A percentile compares a stretch with the other conserved stretches of the same genome.
Conservation (phyloP, 2,113 vertebrate genomes). For the Microcebus lehilahytsara region DNA sequence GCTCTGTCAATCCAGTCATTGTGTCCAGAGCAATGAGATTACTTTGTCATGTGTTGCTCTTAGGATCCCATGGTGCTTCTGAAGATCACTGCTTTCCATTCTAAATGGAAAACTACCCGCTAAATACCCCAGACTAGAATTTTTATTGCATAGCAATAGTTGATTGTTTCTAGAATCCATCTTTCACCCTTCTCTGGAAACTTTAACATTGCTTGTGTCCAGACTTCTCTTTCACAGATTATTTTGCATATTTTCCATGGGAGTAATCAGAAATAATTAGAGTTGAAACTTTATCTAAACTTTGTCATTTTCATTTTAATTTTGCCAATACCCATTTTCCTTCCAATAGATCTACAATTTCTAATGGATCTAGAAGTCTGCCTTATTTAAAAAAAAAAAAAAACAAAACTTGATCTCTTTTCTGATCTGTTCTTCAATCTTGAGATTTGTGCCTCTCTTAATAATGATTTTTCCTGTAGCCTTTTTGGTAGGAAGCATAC, state of each 20-base stretch:
- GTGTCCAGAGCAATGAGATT: background rate
- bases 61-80: background rate
- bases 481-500: background rate
- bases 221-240: background rate
- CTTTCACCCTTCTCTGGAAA: background rate
- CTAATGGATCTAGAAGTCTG: background rate
- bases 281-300: conserved; percentile 3
- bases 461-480: background rate
- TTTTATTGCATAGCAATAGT: background rate
- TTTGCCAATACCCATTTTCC: background rate
- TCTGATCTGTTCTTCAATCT: background rate
- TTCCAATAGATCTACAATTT: background rate
- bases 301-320: background rate
- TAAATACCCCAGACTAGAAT: background rate
- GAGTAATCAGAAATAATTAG: conserved; percentile 9
- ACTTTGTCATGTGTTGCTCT: background rate
- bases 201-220: background rate
- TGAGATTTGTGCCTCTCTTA: background rate
- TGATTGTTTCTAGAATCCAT: background rate
- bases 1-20: background rate
- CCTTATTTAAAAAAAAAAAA: background rate
- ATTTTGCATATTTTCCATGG: background rate
- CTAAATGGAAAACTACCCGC: background rate
- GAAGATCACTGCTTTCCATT: background rate
- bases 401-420: background rate